Conservation (phyloP, 2,113 vertebrate species). For the Myrmophylax atrothorax region DNA sequence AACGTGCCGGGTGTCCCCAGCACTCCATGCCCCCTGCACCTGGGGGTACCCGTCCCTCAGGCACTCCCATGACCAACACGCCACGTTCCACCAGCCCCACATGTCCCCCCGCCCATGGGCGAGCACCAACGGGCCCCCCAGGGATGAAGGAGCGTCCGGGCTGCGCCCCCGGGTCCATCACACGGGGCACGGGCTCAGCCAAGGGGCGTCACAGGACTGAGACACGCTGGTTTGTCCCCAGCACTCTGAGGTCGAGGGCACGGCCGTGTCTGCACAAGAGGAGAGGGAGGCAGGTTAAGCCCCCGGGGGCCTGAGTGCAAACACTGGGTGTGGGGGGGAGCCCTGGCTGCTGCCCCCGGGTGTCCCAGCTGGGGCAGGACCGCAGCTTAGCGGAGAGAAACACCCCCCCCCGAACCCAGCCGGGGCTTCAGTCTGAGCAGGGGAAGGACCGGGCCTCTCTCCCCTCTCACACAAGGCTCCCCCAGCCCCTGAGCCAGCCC, state of each 20-base stretch:
- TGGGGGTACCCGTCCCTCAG: too few relatives aligned
- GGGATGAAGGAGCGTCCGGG: neutral
- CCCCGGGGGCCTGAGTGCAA: rapidly evolving
- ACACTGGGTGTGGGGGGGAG: neutral
- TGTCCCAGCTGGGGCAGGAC: neutral
- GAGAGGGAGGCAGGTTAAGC: neutral
- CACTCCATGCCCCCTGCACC: neutral
- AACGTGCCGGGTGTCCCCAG: neutral
- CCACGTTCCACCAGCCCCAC: neutral
- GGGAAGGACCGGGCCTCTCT: neutral
- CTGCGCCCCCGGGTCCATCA: too few relatives aligned
- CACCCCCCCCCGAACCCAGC: too few relatives aligned
- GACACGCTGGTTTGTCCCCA: neutral
- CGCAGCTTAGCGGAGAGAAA: rapidly evolving
- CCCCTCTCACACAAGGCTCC: neutral
- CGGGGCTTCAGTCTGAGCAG: neutral
- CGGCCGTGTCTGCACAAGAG: neutral
- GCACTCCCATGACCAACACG: neutral
- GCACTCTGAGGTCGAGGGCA: neutral
- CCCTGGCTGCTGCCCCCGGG: neutral
- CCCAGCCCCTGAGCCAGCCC: neutral
- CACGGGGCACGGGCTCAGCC: neutral
- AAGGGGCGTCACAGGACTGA: neutral
- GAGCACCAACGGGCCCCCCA: neutral
- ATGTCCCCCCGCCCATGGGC: rapidly evolving